Percentiles rank a stretch among this genome's conserved stretches.
Evolutionary conservation across 2,888 invertebrate species (phyloP).

Genomic region (Copidosoma aretas): DNA sequence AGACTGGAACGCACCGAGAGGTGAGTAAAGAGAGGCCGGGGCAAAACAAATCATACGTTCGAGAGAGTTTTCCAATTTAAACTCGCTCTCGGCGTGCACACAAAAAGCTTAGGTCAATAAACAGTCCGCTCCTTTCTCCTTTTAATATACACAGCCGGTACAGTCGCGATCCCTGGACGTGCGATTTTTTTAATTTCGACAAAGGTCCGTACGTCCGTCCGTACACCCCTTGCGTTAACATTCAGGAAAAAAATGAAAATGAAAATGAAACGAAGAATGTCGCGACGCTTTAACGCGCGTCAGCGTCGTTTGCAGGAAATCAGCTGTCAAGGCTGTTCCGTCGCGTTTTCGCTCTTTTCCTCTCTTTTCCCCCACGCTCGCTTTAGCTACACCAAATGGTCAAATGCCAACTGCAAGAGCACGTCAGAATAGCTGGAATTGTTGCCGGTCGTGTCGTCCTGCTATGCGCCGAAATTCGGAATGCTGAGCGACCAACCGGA

Average conservation of each 20-base stretch:
- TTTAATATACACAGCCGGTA: not conserved
- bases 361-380: not conserved
- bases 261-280: constrained; percentile 8
- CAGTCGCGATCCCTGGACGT: not conserved
- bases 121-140: constrained; percentile 2
- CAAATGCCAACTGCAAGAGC: constrained; percentile 43
- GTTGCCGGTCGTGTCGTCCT: constrained; percentile 35
- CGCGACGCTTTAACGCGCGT: constrained; percentile 8
- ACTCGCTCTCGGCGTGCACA: not conserved
- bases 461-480: constrained; percentile 30
- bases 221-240: too few species aligned
- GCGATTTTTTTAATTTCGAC: constrained; percentile 34
- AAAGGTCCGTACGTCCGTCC: constrained; percentile 8
- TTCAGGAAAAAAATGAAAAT: not conserved
- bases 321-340: constrained; percentile 11
- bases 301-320: constrained; percentile 18
- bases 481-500: constrained; percentile 8
- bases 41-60: constrained; percentile 27
- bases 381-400: constrained; percentile 15
- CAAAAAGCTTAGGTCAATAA: constrained; percentile 2
- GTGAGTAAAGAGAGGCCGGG: too few species aligned
- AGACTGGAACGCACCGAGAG: too few species aligned
- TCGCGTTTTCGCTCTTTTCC: not conserved
- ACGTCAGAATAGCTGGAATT: constrained; percentile 40
- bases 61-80: constrained; percentile 32